phyloP scores from a whole-genome alignment of 2,113 vertebrate genomes.

The Amphilophus citrinellus region DNA sequence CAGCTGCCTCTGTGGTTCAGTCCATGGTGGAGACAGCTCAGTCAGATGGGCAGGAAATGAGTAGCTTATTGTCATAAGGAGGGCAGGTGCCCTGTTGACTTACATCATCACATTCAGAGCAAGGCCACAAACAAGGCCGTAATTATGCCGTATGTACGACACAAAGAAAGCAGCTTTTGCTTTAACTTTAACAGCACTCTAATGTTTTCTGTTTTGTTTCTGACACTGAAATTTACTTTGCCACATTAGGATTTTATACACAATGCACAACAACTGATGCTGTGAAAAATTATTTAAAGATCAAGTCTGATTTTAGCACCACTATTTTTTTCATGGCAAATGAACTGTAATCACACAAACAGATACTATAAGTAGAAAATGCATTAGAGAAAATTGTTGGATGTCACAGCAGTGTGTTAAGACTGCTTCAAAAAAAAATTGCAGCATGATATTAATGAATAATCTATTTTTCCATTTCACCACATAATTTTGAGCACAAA shows the following conservation, averaged over 20 bases:
- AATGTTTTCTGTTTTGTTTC: background rate
- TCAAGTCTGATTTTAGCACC: background rate
- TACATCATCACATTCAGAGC: slow-evolving; percentile 23
- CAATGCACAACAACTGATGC: background rate
- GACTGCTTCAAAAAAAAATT: background rate
- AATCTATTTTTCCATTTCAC: background rate
- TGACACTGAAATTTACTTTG: background rate
- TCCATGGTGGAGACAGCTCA: slow-evolving; percentile 24
- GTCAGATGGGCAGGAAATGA: slow-evolving; percentile 43
- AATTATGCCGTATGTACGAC: background rate
- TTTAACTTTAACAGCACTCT: background rate
- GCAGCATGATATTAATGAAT: background rate
- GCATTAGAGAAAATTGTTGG: background rate
- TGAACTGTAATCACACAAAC: background rate
- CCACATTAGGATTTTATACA: background rate
- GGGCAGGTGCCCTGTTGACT: slow-evolving; percentile 30
- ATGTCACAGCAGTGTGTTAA: background rate
- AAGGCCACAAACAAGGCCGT: slow-evolving; percentile 14
- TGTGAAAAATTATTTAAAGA: background rate
- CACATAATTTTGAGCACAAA: background rate
- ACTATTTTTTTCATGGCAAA: background rate
- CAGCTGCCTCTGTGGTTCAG: slow-evolving; percentile 30
- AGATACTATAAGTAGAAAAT: background rate
- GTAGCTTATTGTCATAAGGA: slow-evolving; percentile 29
- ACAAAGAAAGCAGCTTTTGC: background rate